Base-by-base conservation (phyloP, 2,888 invertebrate species). In the Nymphalis polychloros region DNA sequence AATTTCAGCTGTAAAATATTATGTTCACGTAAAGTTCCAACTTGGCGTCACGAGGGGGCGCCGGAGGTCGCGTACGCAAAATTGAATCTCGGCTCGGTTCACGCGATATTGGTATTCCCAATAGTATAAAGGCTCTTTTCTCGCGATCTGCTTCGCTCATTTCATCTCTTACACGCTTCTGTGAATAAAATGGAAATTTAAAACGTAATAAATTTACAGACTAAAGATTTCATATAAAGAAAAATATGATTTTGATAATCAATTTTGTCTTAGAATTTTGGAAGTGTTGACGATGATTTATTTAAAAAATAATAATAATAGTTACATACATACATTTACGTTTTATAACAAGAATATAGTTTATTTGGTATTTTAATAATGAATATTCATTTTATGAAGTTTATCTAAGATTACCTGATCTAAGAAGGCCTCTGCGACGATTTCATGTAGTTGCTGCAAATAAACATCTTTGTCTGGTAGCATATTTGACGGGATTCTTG, bases 61-160 rank as follows among this genome's bases (percentile, higher is more conserved):
- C 86, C 17, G 81, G 79, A 1, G 91, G 92, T 48, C 90, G 79
- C 1, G 82, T 82, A n/a, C 86, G 84, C 23, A 91, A 78, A 68
- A 92, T 81, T 2, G 91, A 91, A 77, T 91, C 92, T 16, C 80
- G 82, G 68, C 91, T 92, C 13, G 90, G 90, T 72, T 91, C 92
- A 10, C 89, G 81, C 7, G 92, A 92, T 75, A 91, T 75, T 60
- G 81, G 75, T 81, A 92, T 88, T 16, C 92, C 92, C 59, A 92
- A 82, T 23, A 92, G 83, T 71, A 89, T 84, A 73, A 86, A 90
- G 49, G 92, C 91, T 72, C 91, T 81, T 72, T 84, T 88, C 76
- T 92, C 92, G 41, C 88, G 86, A 74, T 90, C 89, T 13, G 84
- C 84, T 75, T 90, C 90, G 63, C 85, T 89, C 88, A 88, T 89